Evolutionary conservation across 2,888 invertebrate genomes (phyloP).

Genomic region (Polyploca ridens): DNA sequence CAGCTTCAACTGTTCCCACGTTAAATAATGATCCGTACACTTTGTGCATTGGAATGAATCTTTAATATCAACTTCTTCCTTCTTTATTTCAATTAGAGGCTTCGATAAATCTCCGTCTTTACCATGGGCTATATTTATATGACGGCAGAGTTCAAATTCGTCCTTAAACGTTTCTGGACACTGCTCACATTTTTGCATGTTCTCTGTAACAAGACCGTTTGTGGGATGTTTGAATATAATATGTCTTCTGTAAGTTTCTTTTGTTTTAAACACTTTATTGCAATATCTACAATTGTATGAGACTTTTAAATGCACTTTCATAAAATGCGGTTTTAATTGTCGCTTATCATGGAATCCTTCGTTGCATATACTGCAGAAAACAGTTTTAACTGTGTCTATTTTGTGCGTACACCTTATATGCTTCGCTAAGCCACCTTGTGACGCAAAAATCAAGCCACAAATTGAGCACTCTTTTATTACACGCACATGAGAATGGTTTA

Average conservation of each 20-base stretch:
- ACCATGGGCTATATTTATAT: slow-evolving; percentile 59
- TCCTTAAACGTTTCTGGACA: slow-evolving; percentile 65
- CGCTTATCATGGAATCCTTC: slow-evolving; percentile 71
- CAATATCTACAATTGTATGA: slow-evolving; percentile 70
- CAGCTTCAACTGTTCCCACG: slow-evolving; percentile 61
- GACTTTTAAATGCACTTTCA: slow-evolving; percentile 72
- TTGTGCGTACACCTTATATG: slow-evolving; percentile 73
- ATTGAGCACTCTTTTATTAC: slow-evolving; percentile 66
- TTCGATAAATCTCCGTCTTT: slow-evolving; percentile 22
- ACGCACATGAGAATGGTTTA: slow-evolving; percentile 69
- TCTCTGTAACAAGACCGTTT: slow-evolving; percentile 26
- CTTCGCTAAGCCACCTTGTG: slow-evolving; percentile 68
- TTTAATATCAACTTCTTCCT: slow-evolving; percentile 58
- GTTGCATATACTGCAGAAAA: slow-evolving; percentile 69
- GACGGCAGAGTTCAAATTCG: slow-evolving; percentile 70
- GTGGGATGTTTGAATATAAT: slow-evolving; percentile 65
- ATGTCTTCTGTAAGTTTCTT: slow-evolving; percentile 72
- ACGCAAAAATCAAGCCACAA: slow-evolving; percentile 72
- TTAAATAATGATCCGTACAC: slow-evolving; percentile 57
- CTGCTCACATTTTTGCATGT: slow-evolving; percentile 65
- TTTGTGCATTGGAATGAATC: slow-evolving; percentile 69
- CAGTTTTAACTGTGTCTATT: slow-evolving; percentile 63
- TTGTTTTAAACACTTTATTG: slow-evolving; percentile 68
- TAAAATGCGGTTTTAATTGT: slow-evolving; percentile 68
- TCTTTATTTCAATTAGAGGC: slow-evolving; percentile 50